Evolutionary conservation across 2,888 invertebrate species (phyloP).

Genomic region (Drosophila lutescens): DNA sequence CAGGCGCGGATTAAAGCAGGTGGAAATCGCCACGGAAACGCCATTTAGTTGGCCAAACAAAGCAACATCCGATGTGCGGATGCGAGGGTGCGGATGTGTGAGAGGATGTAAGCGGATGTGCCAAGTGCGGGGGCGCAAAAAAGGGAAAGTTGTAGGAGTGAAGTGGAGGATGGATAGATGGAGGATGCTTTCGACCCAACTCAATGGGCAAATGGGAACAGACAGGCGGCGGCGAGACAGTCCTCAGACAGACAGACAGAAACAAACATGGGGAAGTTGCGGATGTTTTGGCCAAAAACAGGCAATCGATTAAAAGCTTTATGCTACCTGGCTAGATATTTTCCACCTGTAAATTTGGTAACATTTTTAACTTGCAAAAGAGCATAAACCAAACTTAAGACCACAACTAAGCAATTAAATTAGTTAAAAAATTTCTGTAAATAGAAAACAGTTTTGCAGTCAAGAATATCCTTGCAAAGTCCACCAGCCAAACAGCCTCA

Average conservation of each 20-base stretch:
- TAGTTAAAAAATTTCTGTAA: too few species aligned
- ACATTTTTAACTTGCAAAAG: too few species aligned
- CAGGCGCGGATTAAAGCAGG: constrained; percentile 52
- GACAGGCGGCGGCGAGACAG: constrained; percentile 74
- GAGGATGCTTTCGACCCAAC: constrained; percentile 53
- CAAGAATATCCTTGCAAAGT: not conserved
- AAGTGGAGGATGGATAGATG: not conserved
- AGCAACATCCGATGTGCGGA: constrained; percentile 53
- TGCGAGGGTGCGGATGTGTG: constrained; percentile 2
- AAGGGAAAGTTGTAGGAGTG: constrained; percentile 54
- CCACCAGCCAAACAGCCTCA: not conserved
- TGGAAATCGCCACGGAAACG: constrained; percentile 51
- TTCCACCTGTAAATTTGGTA: too few species aligned
- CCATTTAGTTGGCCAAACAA: constrained; percentile 57
- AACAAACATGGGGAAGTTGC: not conserved
- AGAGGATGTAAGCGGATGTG: constrained; percentile 36
- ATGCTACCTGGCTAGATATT: too few species aligned
- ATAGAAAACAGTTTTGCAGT: not conserved
- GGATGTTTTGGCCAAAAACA: not conserved
- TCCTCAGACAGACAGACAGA: constrained; percentile 50
- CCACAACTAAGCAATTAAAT: too few species aligned
- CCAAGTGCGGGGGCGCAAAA: constrained; percentile 18
- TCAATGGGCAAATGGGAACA: constrained; percentile 60
- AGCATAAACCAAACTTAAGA: too few species aligned
- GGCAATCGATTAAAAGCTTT: not conserved